These are phyloP conservation scores for Gymnocheta viridis DNA, from an alignment of 2,888 invertebrate species.

Conservation along the genomic window DNA sequence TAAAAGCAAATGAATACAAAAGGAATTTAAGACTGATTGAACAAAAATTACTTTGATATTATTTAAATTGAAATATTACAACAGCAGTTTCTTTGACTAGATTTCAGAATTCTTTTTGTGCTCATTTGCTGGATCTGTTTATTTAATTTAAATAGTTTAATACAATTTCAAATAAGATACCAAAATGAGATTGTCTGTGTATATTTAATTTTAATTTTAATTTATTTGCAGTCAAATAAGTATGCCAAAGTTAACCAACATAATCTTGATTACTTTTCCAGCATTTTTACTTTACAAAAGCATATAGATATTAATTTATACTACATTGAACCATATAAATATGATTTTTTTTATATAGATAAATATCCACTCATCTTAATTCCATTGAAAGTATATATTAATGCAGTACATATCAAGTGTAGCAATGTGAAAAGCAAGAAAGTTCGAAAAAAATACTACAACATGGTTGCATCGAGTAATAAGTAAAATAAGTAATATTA, in stretches of 20 bases:
- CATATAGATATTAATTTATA: neutral
- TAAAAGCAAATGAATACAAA: no score
- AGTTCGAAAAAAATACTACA: conserved; percentile 2
- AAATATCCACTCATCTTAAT: conserved; percentile 48
- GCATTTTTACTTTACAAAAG: neutral
- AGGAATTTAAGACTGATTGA: no score
- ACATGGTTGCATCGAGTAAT: neutral
- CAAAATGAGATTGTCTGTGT: no score
- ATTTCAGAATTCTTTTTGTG: no score
- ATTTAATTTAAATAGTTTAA: no score
- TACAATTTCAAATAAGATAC: no score
- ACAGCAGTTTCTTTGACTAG: no score
- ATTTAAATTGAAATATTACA: no score
- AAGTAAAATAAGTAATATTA: neutral
- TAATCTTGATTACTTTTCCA: conserved; percentile 11
- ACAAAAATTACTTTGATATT: no score
- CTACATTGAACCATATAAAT: neutral
- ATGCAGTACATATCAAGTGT: neutral
- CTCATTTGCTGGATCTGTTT: no score
- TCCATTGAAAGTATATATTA: conserved; percentile 42
- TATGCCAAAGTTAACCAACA: neutral
- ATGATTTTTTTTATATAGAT: neutral
- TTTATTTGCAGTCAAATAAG: conserved; percentile 27
- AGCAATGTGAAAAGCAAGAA: neutral
- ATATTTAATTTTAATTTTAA: conserved; percentile 3